Conservation (phyloP, 2,888 invertebrate genomes). For the Drosophila peninsularis region DNA sequence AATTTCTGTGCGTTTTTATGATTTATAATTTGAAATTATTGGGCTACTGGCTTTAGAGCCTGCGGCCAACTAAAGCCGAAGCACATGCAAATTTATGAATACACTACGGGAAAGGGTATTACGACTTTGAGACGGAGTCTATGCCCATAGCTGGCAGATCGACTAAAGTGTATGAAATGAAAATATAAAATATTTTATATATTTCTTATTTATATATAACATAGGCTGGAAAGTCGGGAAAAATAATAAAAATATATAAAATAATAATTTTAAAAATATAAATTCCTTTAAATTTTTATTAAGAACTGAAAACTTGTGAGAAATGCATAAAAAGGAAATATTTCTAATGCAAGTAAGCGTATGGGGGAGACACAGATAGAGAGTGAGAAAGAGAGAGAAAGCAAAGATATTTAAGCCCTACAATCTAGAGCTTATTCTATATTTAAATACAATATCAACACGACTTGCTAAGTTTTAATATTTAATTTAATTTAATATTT, state of each 20-base stretch:
- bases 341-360: too few species aligned
- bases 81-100: slow-evolving; percentile 62
- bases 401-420: neutral
- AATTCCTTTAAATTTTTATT: too few species aligned
- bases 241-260: neutral
- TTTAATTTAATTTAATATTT: neutral
- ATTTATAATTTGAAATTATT: slow-evolving; percentile 76
- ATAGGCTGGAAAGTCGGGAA: too few species aligned
- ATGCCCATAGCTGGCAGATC: too few species aligned
- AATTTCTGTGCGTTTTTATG: slow-evolving; percentile 70
- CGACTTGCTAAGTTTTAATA: too few species aligned
- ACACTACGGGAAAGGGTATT: slow-evolving; percentile 18
- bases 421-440: neutral
- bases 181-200: too few species aligned
- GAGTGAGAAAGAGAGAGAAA: neutral
- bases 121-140: neutral
- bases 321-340: too few species aligned
- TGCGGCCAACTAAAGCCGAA: slow-evolving; percentile 26
- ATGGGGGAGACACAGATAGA: neutral
- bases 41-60: slow-evolving; percentile 71
- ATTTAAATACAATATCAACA: too few species aligned
- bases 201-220: too few species aligned
- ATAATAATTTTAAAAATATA: neutral
- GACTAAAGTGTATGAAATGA: too few species aligned
- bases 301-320: neutral